Percentiles rank a stretch among this genome's conserved stretches.
phyloP scores from a whole-genome alignment of 1,140 invertebrate species.

The Leptonema lineaticorne region DNA sequence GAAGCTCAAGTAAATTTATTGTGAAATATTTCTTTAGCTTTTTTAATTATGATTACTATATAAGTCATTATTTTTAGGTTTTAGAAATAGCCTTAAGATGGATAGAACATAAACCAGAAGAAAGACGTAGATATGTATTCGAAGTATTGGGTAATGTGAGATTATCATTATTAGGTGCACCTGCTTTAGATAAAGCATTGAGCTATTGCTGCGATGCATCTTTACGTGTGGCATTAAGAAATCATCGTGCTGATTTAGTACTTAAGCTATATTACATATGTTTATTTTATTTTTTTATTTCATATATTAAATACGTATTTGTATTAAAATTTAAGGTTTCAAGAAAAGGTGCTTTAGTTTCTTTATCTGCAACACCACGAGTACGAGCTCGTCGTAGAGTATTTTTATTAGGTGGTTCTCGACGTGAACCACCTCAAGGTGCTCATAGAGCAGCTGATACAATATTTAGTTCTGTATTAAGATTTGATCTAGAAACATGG shows the following conservation, averaged over 20 bases:
- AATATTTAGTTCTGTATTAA: constrained; percentile 75
- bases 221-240: constrained; percentile 75
- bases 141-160: constrained; percentile 83
- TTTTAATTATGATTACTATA: constrained; percentile 9
- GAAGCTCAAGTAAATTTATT: constrained; percentile 74
- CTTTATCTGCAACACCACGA: constrained; percentile 73
- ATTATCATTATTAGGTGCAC: constrained; percentile 80
- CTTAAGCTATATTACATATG: constrained; percentile 7
- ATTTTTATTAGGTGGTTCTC: constrained; percentile 87
- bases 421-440: constrained; percentile 72
- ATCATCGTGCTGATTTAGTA: constrained; percentile 79
- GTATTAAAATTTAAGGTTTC: constrained; percentile 44
- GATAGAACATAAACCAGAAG: constrained; percentile 81
- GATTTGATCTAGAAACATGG: constrained; percentile 78
- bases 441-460: constrained; percentile 63
- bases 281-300: not conserved
- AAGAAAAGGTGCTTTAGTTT: constrained; percentile 75
- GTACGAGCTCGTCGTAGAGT: constrained; percentile 84
- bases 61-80: constrained; percentile 59
- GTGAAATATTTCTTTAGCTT: not conserved
- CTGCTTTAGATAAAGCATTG: constrained; percentile 78
- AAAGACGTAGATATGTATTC: constrained; percentile 81
- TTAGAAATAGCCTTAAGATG: constrained; percentile 88
- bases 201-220: constrained; percentile 80
- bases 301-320: not conserved